A percentile compares a stretch with the other conserved stretches of the same genome.
Evolutionary conservation across 2,113 vertebrate species (phyloP).

Genomic region (Sylvietta virens): DNA sequence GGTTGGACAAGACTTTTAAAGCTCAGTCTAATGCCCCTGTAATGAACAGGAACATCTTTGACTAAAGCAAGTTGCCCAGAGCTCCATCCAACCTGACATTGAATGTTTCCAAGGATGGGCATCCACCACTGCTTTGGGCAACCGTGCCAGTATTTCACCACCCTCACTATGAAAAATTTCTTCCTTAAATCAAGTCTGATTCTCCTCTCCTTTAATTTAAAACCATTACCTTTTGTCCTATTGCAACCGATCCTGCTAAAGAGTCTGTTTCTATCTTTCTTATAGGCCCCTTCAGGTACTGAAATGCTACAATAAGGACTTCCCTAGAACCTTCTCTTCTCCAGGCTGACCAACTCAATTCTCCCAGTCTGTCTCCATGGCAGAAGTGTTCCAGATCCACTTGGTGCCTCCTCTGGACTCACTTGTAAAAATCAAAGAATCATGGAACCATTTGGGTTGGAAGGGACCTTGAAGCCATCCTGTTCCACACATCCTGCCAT

Average conservation of each 20-base stretch:
- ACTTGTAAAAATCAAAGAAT: not conserved
- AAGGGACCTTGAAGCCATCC: not conserved
- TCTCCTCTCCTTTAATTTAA: not conserved
- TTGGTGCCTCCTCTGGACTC: not conserved
- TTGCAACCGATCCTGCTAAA: not conserved
- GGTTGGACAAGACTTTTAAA: not conserved
- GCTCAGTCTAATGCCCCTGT: not conserved
- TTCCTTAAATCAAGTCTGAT: not conserved
- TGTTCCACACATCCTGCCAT: fast-evolving
- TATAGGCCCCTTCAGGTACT: not conserved
- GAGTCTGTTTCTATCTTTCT: not conserved
- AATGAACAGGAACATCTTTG: not conserved
- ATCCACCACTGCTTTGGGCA: not conserved
- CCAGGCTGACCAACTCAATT: not conserved
- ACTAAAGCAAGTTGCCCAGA: not conserved
- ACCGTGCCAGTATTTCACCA: not conserved
- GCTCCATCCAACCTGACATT: not conserved
- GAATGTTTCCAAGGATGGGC: not conserved
- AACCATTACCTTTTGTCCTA: not conserved
- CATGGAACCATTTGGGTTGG: not conserved
- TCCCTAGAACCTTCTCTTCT: not conserved
- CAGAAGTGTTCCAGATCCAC: not conserved
- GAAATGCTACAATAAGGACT: not conserved
- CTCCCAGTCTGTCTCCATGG: not conserved
- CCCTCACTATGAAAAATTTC: not conserved